phyloP scores from a whole-genome alignment of 2,113 vertebrate genomes.

The Macquaria australasica region DNA sequence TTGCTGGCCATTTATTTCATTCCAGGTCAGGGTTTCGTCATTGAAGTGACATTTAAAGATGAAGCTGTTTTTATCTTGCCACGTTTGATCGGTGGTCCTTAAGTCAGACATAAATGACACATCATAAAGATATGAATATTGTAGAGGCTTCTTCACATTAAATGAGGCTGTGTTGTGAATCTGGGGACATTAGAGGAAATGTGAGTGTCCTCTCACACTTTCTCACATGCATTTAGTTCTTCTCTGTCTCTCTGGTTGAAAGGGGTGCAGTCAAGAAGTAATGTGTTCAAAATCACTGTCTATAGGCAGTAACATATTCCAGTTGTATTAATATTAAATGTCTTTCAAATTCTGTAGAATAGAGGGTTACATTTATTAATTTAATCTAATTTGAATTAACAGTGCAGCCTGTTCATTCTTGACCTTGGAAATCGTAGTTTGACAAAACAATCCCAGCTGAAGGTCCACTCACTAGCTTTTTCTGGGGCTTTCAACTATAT shows the following conservation, averaged over 20 bases:
- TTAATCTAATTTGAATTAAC: not conserved
- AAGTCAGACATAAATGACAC: conserved; percentile 29
- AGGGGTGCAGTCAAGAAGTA: not conserved
- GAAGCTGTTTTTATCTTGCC: conserved; percentile 53
- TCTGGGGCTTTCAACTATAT: conserved; percentile 2
- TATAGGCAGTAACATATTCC: not conserved
- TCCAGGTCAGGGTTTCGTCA: conserved; percentile 60
- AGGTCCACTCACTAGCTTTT: not conserved
- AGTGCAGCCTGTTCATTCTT: not conserved
- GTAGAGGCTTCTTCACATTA: conserved; percentile 31
- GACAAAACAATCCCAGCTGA: not conserved
- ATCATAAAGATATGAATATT: conserved; percentile 44
- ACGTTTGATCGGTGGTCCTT: conserved; percentile 48
- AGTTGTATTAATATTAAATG: not conserved
- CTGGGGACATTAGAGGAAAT: conserved; percentile 17
- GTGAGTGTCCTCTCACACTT: not conserved
- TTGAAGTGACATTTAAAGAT: conserved; percentile 53
- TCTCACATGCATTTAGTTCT: not conserved
- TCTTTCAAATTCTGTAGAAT: not conserved
- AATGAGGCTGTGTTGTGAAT: conserved; percentile 6
- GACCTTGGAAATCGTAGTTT: not conserved
- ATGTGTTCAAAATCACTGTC: not conserved
- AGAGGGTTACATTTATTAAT: not conserved
- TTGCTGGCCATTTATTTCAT: conserved; percentile 47
- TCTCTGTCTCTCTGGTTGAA: not conserved